Base-by-base conservation (phyloP, 92 coral and sea anemone genomes). In the Virgularia gustaviana region DNA sequence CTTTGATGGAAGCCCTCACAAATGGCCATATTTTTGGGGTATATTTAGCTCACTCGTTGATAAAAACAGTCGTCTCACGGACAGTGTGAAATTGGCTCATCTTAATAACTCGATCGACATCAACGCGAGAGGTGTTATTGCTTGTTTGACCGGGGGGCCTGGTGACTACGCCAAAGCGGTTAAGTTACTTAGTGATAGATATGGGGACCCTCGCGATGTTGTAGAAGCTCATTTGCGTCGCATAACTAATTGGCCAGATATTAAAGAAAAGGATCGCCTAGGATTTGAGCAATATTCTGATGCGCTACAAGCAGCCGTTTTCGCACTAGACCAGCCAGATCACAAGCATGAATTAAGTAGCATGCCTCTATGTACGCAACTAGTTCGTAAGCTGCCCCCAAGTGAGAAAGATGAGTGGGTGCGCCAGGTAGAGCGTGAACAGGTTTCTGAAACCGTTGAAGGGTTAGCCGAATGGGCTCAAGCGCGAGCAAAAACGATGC, bases 251-350 rank as follows among this genome's bases (percentile, higher is more conserved):
- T 79, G 80, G 84, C 73, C 60, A 11, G 28, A 44, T 34, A 73
- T 79, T 31, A 62, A 63, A 38, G 71, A 63, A 34, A 44, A 49
- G 34, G 79, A 72, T 31, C 84, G 63, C 15, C 62, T 72, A 36
- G 84, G 65, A 51, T 77, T 77, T 66, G 75, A 77, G 25, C 20
- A 45, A 39, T 72, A 42, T 62, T 79, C 84, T 10, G 84, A 79
- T 36, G 84, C 80, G 45, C 37, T 79, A 36, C 79, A 79, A 61
- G 84, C 84, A 20, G 84, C 84, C 15, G 79, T 79, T 38, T 79
- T 79, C 63, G 73, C 84, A 31, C 45, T 79, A 61, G 79, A 79
- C 60, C 36, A 72, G 39, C 80, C 84, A 35, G 57, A 44, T 72
- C 72, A 57, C 43, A 45, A 37, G 29, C 84, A 62, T 49, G 80